phyloP scores from a whole-genome alignment of 2,113 vertebrate genomes.

The Amphilophus citrinellus region DNA sequence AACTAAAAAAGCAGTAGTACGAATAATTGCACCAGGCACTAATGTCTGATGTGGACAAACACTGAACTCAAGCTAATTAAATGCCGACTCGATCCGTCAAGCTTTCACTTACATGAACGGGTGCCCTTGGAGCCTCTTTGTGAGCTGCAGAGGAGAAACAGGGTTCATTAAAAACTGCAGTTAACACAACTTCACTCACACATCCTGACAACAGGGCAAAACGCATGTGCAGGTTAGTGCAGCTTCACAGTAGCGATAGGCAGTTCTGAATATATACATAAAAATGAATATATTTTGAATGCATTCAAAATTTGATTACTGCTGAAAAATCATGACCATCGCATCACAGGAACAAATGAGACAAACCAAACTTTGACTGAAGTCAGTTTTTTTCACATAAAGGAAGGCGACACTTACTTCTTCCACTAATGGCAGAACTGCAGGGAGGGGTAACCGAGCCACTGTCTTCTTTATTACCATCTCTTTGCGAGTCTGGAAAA shows the following conservation, averaged over 20 bases:
- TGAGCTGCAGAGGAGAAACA: slow-evolving; percentile 82
- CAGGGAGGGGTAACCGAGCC: slow-evolving; percentile 89
- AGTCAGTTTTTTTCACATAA: neutral
- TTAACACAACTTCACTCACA: neutral
- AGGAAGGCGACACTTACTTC: slow-evolving; percentile 82
- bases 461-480: slow-evolving; percentile 92
- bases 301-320: no score
- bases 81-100: neutral
- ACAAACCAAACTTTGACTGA: neutral
- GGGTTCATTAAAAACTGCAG: neutral
- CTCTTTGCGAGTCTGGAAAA: slow-evolving; percentile 91
- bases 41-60: neutral
- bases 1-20: neutral
- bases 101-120: slow-evolving; percentile 87
- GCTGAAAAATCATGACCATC: neutral
- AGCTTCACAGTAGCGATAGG: neutral
- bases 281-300: no score
- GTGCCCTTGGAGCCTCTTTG: slow-evolving; percentile 92
- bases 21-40: neutral
- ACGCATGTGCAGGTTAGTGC: neutral
- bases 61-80: slow-evolving; percentile 1
- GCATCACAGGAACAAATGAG: neutral
- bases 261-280: no score
- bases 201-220: neutral
- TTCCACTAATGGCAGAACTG: slow-evolving; percentile 91